These are phyloP conservation scores for Meta bourneti DNA, from an alignment of 2,888 invertebrate genomes.

Conservation along the genomic window DNA sequence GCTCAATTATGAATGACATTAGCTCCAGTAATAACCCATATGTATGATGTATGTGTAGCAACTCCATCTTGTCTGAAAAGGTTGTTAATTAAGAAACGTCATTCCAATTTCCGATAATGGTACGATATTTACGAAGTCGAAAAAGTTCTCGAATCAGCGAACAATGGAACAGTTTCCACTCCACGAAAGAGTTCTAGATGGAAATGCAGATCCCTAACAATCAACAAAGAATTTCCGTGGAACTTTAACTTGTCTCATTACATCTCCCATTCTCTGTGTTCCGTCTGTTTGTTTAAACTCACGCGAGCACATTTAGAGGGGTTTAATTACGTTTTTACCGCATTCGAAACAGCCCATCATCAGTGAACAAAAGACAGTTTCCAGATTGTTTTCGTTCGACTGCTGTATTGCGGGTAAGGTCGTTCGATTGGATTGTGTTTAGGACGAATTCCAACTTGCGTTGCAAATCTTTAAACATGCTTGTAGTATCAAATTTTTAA, in stretches of 20 bases:
- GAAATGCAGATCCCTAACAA: background rate
- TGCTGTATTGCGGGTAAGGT: too few relatives aligned
- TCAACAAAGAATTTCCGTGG: conserved; percentile 1
- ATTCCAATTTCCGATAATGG: too few relatives aligned
- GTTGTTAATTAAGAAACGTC: too few relatives aligned
- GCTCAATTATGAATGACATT: too few relatives aligned
- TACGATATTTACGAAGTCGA: background rate
- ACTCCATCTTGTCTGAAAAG: too few relatives aligned
- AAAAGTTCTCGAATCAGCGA: background rate
- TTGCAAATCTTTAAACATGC: too few relatives aligned
- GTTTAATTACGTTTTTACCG: conserved; percentile 29
- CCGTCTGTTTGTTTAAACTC: conserved; percentile 5
- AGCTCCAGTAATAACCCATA: too few relatives aligned
- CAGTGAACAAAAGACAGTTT: background rate
- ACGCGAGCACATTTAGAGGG: background rate
- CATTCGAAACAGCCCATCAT: background rate
- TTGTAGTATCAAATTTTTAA: too few relatives aligned
- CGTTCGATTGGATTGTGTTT: too few relatives aligned
- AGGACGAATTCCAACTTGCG: too few relatives aligned
- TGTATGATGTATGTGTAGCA: too few relatives aligned
- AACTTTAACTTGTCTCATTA: background rate
- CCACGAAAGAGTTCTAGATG: background rate
- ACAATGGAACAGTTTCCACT: conserved; percentile 7
- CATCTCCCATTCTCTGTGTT: background rate
- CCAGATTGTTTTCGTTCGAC: background rate